A percentile compares a stretch with the other conserved stretches of the same genome.
Evolutionary conservation across 2,888 invertebrate genomes (phyloP).

Genomic region (Watsonalla binaria): DNA sequence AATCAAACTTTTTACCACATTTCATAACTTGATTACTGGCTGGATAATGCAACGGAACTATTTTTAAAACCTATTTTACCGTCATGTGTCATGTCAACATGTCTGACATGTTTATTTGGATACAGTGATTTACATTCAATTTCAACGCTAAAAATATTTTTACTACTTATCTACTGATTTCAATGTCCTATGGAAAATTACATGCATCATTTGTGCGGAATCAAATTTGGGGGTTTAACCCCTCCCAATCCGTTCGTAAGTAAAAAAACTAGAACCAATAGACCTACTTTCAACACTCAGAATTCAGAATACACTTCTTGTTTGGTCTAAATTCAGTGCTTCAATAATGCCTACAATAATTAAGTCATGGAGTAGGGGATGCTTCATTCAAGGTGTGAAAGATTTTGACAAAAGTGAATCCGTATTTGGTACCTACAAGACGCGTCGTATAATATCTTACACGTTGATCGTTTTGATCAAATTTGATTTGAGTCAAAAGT

Average conservation of each 20-base stretch:
- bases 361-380: too few relatives aligned
- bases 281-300: too few relatives aligned
- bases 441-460: too few relatives aligned
- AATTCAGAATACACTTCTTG: too few relatives aligned
- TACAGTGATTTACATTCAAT: slow-evolving; percentile 5
- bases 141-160: slow-evolving; percentile 9
- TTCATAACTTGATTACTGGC: background rate
- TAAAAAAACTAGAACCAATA: slow-evolving; percentile 8
- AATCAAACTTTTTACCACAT: background rate
- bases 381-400: background rate
- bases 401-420: background rate
- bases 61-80: too few relatives aligned
- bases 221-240: slow-evolving; percentile 72
- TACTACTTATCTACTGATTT: background rate
- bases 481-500: too few relatives aligned
- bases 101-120: slow-evolving; percentile 6
- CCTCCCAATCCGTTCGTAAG: slow-evolving; percentile 62
- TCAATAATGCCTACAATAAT: too few relatives aligned
- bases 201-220: slow-evolving; percentile 63
- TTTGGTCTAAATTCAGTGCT: too few relatives aligned
- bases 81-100: background rate
- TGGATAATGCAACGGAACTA: too few relatives aligned
- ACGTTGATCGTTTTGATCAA: too few relatives aligned
- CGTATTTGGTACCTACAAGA: too few relatives aligned
- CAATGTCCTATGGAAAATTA: slow-evolving; percentile 62